A percentile compares a stretch with the other conserved stretches of the same genome.
Conservation (phyloP, 2,113 vertebrate genomes). For the Toxostoma redivivum region DNA sequence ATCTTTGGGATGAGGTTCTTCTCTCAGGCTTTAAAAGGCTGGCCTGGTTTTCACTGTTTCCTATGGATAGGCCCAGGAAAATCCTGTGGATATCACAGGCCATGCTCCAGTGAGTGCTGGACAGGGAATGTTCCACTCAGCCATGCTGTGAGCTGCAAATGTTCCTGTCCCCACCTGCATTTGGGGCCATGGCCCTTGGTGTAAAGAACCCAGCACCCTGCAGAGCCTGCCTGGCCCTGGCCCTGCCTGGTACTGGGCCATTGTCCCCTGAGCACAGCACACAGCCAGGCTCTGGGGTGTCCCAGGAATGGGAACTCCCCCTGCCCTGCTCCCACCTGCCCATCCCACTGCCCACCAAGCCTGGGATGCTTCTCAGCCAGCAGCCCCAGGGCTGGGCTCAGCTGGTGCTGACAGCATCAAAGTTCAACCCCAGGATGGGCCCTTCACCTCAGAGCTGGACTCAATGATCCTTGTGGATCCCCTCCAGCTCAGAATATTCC, state of each 20-base stretch:
- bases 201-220: background rate
- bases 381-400: background rate
- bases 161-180: background rate
- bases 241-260: too few species aligned
- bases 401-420: background rate
- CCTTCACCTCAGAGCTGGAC: background rate
- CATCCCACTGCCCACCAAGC: background rate
- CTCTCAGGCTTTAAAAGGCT: background rate
- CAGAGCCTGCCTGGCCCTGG: background rate
- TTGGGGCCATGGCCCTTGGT: background rate
- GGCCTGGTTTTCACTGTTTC: background rate
- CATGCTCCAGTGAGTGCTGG: background rate
- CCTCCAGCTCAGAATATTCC: background rate
- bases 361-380: background rate
- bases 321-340: background rate
- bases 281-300: background rate
- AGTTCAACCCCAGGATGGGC: background rate
- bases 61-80: background rate
- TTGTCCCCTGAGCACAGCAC: background rate
- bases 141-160: background rate
- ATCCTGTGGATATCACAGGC: background rate
- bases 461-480: background rate
- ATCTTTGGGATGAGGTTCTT: background rate
- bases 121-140: background rate
- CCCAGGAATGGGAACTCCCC: background rate